These are phyloP conservation scores for Copsychus sechellarum DNA, from an alignment of 2,113 vertebrate species.

Conservation along the genomic window DNA sequence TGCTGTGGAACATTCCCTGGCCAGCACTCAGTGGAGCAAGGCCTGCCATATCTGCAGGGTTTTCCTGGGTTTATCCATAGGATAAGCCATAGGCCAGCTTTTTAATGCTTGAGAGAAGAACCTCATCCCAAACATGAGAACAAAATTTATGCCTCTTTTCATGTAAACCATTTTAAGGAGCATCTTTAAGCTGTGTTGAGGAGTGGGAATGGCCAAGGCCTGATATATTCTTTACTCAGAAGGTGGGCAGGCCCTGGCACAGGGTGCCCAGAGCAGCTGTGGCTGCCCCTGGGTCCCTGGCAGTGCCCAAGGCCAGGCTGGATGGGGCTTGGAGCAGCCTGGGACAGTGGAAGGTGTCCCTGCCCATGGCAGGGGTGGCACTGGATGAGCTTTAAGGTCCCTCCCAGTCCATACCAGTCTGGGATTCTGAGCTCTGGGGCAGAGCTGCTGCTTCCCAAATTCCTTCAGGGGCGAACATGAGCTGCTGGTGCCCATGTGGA, in stretches of 20 bases:
- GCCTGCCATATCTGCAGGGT: neutral
- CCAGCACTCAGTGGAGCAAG: neutral
- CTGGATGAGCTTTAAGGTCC: neutral
- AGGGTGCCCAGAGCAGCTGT: neutral
- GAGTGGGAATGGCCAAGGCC: neutral
- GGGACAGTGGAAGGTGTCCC: neutral
- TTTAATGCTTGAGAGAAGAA: neutral
- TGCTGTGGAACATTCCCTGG: neutral
- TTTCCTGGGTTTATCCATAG: neutral
- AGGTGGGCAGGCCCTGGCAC: neutral
- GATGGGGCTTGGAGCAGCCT: neutral
- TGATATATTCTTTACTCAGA: neutral
- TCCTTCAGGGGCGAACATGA: neutral
- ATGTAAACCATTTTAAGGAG: neutral
- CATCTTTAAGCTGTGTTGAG: neutral
- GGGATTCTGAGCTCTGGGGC: neutral
- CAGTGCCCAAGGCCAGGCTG: neutral
- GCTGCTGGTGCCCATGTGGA: neutral
- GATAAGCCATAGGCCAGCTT: neutral
- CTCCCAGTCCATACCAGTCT: neutral
- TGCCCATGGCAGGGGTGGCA: neutral
- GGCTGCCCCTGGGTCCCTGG: neutral
- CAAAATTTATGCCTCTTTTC: neutral
- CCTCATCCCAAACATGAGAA: neutral
- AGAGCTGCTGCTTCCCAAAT: neutral